Evolutionary conservation across 2,797 vertebrate genomes (phyloP).

Genomic region (Taeniopygia guttata): DNA sequence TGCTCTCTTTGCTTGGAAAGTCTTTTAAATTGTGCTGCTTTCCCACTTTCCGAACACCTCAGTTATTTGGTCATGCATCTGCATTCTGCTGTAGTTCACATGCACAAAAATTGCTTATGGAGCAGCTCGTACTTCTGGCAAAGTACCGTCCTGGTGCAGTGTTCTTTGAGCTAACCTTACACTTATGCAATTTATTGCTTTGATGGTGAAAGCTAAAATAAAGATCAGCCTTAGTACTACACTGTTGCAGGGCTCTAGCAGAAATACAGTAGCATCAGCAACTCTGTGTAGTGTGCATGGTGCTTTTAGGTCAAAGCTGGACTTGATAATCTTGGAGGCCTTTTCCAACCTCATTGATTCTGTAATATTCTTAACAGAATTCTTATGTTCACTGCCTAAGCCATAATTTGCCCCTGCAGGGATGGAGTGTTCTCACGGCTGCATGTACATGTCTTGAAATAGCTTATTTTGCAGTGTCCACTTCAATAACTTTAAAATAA

Average conservation of each 20-base stretch:
- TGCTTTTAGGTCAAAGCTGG: background rate
- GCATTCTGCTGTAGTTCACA: background rate
- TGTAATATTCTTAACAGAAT: background rate
- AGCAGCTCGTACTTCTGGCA: background rate
- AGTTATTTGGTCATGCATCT: background rate
- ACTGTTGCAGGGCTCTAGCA: background rate
- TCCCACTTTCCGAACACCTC: background rate
- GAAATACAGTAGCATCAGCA: background rate
- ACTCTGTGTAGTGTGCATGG: background rate
- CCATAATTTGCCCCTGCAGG: background rate
- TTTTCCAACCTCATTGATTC: background rate
- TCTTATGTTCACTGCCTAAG: background rate
- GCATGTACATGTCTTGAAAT: background rate
- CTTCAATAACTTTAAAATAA: background rate
- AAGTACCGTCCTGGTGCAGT: background rate
- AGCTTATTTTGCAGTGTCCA: background rate
- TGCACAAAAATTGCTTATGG: background rate
- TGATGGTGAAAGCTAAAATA: background rate
- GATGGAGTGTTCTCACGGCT: background rate
- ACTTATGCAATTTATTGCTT: background rate
- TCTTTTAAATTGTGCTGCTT: background rate
- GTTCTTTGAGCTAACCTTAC: background rate
- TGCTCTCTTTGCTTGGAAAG: background rate
- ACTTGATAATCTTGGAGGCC: background rate
- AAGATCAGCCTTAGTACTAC: background rate